Conservation (phyloP, 2,888 invertebrate genomes). For the Gari tellinella region DNA sequence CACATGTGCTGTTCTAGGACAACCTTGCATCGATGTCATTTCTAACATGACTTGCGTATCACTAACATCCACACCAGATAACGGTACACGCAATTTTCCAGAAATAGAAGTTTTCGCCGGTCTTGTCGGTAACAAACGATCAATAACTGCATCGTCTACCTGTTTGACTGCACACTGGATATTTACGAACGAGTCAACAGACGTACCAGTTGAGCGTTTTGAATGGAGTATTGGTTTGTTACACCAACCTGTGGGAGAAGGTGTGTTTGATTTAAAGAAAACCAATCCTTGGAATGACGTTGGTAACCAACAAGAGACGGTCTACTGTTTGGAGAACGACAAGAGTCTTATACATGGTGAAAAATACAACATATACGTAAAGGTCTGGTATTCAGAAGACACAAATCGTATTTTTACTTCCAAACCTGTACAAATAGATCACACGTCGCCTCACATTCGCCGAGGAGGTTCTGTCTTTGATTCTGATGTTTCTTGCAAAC, state of each 20-base stretch:
- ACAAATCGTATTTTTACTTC: slow-evolving; percentile 41
- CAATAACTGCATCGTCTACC: slow-evolving; percentile 34
- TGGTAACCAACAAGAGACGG: slow-evolving; percentile 26
- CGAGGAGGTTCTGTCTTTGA: slow-evolving; percentile 57
- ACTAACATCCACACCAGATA: no score
- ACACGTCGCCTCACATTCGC: slow-evolving; percentile 52
- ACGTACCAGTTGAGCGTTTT: slow-evolving; percentile 31
- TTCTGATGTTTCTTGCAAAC: slow-evolving; percentile 37
- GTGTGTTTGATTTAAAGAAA: slow-evolving; percentile 43
- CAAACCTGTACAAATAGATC: slow-evolving; percentile 52
- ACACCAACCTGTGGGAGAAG: slow-evolving; percentile 45
- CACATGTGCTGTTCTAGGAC: slow-evolving; percentile 51
- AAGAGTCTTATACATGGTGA: slow-evolving; percentile 35
- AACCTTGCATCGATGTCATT: slow-evolving; percentile 36
- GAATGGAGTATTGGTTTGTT: slow-evolving; percentile 62
- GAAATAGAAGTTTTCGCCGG: slow-evolving; percentile 22
- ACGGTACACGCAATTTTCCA: neutral
- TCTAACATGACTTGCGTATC: no score
- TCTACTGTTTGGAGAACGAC: slow-evolving; percentile 49
- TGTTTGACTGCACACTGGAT: slow-evolving; percentile 46
- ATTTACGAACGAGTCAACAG: neutral
- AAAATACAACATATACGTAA: slow-evolving; percentile 46
- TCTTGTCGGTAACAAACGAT: neutral
- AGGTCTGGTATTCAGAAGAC: slow-evolving; percentile 52
- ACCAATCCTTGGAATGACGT: slow-evolving; percentile 60